Evolutionary conservation across 2,797 vertebrate species (phyloP), one percentile per base, ranked within the genome.

Genomic region (Lepus townsendii): DNA sequence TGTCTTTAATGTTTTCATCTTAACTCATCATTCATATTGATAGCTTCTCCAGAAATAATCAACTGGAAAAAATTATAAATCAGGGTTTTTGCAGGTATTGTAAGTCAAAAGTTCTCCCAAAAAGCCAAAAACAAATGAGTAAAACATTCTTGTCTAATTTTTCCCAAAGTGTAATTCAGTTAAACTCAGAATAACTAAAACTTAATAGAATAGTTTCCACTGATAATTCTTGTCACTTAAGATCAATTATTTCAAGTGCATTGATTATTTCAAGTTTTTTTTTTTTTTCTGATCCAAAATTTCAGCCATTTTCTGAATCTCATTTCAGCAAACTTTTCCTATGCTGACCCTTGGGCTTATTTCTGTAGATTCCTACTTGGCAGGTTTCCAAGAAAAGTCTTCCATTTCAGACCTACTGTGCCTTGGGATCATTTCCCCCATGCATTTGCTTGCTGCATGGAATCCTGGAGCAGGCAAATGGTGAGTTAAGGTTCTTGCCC

Each of bases 121-220:
- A 19, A 50, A 54, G 20, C 5, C 16, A 57, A 42, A 69, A 66
- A 30, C 22, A 50, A 88, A n/a, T 3, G 13, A 16, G n/a, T 85
- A 95, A 77, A 5, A 1, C 60, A 24, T 22, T 57, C 69, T 19
- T 7, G n/a, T 24, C 19, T 62, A 24, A 52, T 76, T 79, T 71
- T 27, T 8, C 1, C n/a, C 38, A 8, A 24, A 35, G 19, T 47
- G 22, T 60, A 92, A 94, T 90, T 79, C 1, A 73, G 27, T 12
- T 85, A 73, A 84, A 52, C 78, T 83, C 38, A 42, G 30, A 17
- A 52, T 87, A 88, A 92, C 42, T 95, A 86, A 92, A 92, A 79
- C 79, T 47, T 50, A 42, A 88, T 2, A 47, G 1, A 32, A 62
- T 69, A n/a, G 14, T 93, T 90, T 30, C 4, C 77, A 75, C 52